Base-by-base conservation (phyloP, 2,888 invertebrate species). In the Drosophila subquinaria region DNA sequence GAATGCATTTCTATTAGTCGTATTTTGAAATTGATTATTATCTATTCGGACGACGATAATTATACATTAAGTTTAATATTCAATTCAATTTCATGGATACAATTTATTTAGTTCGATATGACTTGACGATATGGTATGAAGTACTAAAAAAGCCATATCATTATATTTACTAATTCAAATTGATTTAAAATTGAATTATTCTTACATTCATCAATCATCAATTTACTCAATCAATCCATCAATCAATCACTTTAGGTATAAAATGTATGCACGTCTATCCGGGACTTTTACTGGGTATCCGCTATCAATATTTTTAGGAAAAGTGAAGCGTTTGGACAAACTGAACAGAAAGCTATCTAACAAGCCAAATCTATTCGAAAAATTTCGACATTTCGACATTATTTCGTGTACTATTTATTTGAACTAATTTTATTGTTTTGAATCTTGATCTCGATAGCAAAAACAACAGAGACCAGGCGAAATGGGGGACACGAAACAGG, bases 401-500 rank as follows among this genome's bases (percentile, higher is more conserved):
- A 23, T 50, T 47, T 53, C 53, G 17, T 35, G 23, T 38, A 36
- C 30, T 47, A 40, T 59, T 59, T 60, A 50, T 63, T 53, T 10
- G n/a, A 35, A 45, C 13, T 55, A 60, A 17, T 69, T 62, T 51
- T 52, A 33, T 69, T 76, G 56, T 59, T 79, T 65, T 65, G 59
- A 56, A 94, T 94, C 94, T 94, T 61, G 47, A 94, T 95, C 94
- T 94, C 59, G 47, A 94, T 95, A 95, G 95, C 94, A 92, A 93
- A 95, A 94, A 93, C 93, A 94, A 93, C 95, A 94, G 94, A 96
- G 96, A 93, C 96, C 96, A 93, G 97, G 96, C 93, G 96, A 95
- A 95, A 94, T 96, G 94, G 95, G 95, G 92, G 92, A 93, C 81
- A 93, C 94, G 36, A 95, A 95, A 94, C 96, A 96, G 94, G 96